Evolutionary conservation across 1,140 invertebrate genomes (phyloP).

Genomic region (Pseudoatta argentina): DNA sequence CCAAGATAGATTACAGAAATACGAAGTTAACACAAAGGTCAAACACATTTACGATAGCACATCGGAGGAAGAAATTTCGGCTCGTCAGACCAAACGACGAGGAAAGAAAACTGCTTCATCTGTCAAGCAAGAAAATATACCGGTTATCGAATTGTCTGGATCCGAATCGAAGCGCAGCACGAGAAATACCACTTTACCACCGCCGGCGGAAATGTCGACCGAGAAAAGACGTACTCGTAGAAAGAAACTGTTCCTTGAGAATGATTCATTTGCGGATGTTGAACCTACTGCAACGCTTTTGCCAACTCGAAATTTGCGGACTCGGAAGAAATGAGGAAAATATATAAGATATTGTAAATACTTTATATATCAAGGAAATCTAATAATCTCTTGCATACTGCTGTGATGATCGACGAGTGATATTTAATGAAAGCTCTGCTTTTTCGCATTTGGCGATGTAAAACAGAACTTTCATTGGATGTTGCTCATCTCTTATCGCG

Average conservation of each 20-base stretch:
- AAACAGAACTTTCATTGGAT: too few relatives aligned
- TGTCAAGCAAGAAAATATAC: conserved; percentile 61
- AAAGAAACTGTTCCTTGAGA: conserved; percentile 74
- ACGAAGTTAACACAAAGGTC: conserved; percentile 40
- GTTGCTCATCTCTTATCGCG: too few relatives aligned
- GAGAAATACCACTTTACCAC: conserved; percentile 58
- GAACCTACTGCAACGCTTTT: conserved; percentile 50
- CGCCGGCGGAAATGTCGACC: neutral
- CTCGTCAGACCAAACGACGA: conserved; percentile 44
- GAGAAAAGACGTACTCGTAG: conserved; percentile 69
- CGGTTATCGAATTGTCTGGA: conserved; percentile 74
- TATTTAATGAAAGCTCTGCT: too few relatives aligned
- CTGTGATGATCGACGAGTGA: too few relatives aligned
- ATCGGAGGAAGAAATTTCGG: conserved; percentile 70
- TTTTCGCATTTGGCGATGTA: too few relatives aligned
- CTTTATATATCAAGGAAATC: neutral
- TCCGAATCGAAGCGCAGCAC: conserved; percentile 71
- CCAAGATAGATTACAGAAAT: conserved; percentile 26
- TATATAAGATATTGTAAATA: conserved; percentile 38
- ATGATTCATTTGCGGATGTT: conserved; percentile 73
- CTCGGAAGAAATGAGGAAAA: conserved; percentile 69
- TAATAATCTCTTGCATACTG: too few relatives aligned
- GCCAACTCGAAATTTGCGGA: conserved; percentile 73
- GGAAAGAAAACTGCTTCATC: conserved; percentile 49
- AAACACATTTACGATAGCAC: conserved; percentile 63